phyloP scores from a whole-genome alignment of 2,888 invertebrate genomes.

The Trachelus stipa region DNA sequence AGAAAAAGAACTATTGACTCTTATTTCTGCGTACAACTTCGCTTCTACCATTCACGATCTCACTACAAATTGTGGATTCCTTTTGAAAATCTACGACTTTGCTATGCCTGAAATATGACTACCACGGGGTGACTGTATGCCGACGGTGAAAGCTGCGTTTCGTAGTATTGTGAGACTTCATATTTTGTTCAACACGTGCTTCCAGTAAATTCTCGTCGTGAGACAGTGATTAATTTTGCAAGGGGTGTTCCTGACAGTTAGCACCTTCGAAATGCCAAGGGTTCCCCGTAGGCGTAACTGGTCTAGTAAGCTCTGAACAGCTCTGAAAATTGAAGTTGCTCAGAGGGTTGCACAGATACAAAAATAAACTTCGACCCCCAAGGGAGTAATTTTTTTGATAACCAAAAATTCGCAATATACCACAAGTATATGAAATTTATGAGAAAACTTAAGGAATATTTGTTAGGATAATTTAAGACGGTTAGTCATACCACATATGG shows the following conservation, averaged over 20 bases:
- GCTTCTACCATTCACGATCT: neutral
- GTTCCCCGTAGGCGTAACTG: neutral
- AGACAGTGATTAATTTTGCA: neutral
- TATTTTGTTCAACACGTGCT: neutral
- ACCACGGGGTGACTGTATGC: neutral
- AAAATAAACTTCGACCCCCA: neutral
- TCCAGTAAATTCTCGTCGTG: neutral
- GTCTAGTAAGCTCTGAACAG: neutral
- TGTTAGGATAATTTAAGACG: neutral
- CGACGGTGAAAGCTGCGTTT: neutral
- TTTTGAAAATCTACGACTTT: neutral
- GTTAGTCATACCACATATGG: neutral
- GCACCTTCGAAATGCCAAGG: neutral
- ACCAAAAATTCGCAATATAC: neutral
- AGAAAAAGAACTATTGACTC: neutral
- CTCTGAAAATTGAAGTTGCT: neutral
- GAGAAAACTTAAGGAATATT: neutral
- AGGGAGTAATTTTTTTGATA: neutral
- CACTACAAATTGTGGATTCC: neutral
- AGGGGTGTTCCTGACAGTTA: neutral
- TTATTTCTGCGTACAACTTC: neutral
- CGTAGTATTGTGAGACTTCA: neutral
- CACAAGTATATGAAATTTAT: neutral
- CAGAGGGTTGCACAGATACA: neutral
- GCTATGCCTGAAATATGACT: neutral